Percentiles rank a stretch among this genome's conserved stretches.
Evolutionary conservation across 2,888 invertebrate genomes (phyloP).

Genomic region (Dendrolimus houi): DNA sequence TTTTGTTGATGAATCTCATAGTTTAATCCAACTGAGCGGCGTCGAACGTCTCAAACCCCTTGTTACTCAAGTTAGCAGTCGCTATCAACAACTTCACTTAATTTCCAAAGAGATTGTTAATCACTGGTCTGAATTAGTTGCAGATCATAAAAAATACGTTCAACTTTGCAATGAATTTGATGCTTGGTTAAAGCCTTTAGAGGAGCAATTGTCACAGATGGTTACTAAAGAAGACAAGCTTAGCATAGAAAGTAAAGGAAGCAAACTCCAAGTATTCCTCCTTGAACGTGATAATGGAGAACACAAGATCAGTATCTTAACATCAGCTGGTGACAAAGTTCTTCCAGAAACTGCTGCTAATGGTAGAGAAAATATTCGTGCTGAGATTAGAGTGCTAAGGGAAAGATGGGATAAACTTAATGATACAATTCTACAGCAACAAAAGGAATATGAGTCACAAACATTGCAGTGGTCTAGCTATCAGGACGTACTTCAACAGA

Average conservation of each 20-base stretch:
- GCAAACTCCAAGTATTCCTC: slow-evolving; percentile 82
- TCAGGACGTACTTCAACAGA: slow-evolving; percentile 89
- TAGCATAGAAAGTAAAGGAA: slow-evolving; percentile 79
- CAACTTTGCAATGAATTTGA: slow-evolving; percentile 85
- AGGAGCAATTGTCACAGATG: slow-evolving; percentile 80
- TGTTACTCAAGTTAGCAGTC: slow-evolving; percentile 91
- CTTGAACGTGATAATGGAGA: slow-evolving; percentile 91
- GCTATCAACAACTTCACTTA: slow-evolving; percentile 87
- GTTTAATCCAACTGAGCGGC: slow-evolving; percentile 87
- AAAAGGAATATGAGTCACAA: slow-evolving; percentile 90
- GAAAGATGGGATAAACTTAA: slow-evolving; percentile 93
- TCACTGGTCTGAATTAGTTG: slow-evolving; percentile 88
- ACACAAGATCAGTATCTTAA: slow-evolving; percentile 83
- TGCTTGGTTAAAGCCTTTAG: slow-evolving; percentile 86
- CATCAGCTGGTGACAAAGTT: slow-evolving; percentile 90
- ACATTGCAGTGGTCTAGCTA: slow-evolving; percentile 89
- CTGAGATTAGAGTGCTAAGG: slow-evolving; percentile 86
- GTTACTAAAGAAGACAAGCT: slow-evolving; percentile 79
- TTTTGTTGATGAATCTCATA: slow-evolving; percentile 93
- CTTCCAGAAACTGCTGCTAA: slow-evolving; percentile 94
- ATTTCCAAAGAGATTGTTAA: slow-evolving; percentile 91
- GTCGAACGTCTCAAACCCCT: slow-evolving; percentile 91
- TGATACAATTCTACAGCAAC: slow-evolving; percentile 88
- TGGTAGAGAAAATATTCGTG: slow-evolving; percentile 92
- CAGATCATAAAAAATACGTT: slow-evolving; percentile 87